Conservation (phyloP, 1,140 invertebrate genomes). For the Ridgeia piscesae region DNA sequence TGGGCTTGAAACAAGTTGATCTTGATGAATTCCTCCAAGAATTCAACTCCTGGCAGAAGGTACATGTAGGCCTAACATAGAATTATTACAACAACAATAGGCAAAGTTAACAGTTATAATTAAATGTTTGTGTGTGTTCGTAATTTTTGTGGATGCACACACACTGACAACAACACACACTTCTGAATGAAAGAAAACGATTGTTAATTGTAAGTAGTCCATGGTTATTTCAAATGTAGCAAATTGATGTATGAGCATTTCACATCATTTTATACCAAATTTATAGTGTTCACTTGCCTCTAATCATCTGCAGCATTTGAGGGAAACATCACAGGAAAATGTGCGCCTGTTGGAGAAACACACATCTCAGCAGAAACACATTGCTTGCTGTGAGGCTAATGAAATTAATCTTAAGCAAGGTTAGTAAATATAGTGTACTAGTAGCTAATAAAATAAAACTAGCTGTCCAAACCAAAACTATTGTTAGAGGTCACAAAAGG, state of each 20-base stretch:
- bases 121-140: neutral
- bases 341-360: neutral
- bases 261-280: neutral
- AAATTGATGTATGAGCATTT: neutral
- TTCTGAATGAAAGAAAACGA: too few relatives aligned
- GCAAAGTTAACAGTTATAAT: neutral
- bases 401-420: neutral
- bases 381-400: neutral
- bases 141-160: neutral
- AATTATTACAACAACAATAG: neutral
- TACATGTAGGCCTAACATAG: neutral
- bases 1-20: neutral
- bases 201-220: too few relatives aligned
- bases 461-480: neutral
- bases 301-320: neutral
- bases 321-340: neutral
- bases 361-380: neutral
- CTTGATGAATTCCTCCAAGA: conserved; percentile 8
- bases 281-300: neutral
- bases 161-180: too few relatives aligned
- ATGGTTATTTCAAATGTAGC: neutral
- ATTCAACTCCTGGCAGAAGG: conserved; percentile 15
- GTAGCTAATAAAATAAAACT: too few relatives aligned
- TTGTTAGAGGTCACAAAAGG: too few relatives aligned
- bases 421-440: neutral